Percentiles rank a stretch among this genome's conserved stretches.
phyloP scores from a whole-genome alignment of 2,113 vertebrate genomes.

The Nycticebus coucang region DNA sequence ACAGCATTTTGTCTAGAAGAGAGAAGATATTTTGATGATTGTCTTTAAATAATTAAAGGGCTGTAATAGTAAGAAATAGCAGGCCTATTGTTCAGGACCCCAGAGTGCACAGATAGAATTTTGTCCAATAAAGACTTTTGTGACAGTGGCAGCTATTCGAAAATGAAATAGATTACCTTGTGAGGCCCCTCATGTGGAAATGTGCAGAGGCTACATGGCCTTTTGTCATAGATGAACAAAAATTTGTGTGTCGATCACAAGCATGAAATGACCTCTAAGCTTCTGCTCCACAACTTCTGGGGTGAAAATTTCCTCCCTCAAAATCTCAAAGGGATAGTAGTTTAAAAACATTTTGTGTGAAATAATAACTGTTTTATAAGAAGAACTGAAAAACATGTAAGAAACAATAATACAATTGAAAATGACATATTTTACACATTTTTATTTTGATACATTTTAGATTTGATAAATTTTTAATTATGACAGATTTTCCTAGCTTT shows the following conservation, averaged over 20 bases:
- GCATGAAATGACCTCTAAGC: not conserved
- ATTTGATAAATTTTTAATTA: not conserved
- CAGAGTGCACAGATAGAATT: not conserved
- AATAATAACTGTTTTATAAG: not conserved
- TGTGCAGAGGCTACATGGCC: not conserved
- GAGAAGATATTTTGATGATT: not conserved
- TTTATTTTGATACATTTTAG: not conserved
- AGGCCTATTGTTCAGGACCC: not conserved
- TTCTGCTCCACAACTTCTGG: not conserved
- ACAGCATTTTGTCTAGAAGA: not conserved
- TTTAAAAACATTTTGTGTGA: not conserved
- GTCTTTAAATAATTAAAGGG: not conserved
- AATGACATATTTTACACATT: not conserved
- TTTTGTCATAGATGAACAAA: not conserved
- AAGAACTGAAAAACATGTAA: not conserved
- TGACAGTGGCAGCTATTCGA: not conserved
- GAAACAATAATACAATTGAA: not conserved
- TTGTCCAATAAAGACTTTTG: not conserved
- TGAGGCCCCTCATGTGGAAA: not conserved
- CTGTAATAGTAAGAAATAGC: not conserved
- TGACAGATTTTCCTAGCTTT: slow-evolving; percentile 1
- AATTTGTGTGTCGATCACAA: not conserved
- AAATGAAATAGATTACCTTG: not conserved
- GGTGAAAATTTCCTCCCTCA: not conserved
- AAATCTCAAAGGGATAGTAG: not conserved